Conservation (phyloP, 2,113 vertebrate genomes). For the Empidonax alnorum region DNA sequence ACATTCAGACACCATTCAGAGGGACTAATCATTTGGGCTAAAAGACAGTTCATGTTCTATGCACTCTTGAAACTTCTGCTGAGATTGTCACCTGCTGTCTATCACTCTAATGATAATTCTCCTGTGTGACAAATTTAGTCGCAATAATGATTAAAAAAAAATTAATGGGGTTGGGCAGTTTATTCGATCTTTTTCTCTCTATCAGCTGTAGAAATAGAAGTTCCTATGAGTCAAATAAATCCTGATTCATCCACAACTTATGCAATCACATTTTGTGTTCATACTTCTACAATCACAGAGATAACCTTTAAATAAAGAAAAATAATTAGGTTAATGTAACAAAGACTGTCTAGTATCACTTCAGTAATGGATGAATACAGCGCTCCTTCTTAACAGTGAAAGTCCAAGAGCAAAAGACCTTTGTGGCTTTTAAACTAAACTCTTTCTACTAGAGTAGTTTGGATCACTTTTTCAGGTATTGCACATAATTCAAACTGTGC, state of each 20-base stretch:
- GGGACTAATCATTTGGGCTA: background rate
- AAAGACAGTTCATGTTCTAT: background rate
- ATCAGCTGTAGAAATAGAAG: background rate
- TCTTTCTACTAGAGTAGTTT: background rate
- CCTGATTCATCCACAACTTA: background rate
- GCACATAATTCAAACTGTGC: background rate
- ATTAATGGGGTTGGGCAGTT: background rate
- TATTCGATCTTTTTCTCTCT: background rate
- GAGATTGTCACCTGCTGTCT: background rate
- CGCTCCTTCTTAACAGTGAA: fast-evolving
- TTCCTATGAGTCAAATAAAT: background rate
- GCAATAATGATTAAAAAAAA: background rate
- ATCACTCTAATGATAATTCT: background rate
- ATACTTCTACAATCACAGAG: background rate
- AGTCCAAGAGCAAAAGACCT: background rate
- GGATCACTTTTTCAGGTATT: background rate
- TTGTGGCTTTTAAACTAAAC: background rate
- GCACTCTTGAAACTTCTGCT: background rate
- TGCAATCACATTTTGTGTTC: background rate
- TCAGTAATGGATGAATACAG: background rate
- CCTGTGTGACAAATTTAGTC: background rate
- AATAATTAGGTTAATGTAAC: background rate
- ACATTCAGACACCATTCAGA: background rate
- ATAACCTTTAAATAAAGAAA: background rate
- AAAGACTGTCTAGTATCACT: background rate